Evolutionary conservation across 2,888 invertebrate species (phyloP).

Genomic region (Margaritifera margaritifera): DNA sequence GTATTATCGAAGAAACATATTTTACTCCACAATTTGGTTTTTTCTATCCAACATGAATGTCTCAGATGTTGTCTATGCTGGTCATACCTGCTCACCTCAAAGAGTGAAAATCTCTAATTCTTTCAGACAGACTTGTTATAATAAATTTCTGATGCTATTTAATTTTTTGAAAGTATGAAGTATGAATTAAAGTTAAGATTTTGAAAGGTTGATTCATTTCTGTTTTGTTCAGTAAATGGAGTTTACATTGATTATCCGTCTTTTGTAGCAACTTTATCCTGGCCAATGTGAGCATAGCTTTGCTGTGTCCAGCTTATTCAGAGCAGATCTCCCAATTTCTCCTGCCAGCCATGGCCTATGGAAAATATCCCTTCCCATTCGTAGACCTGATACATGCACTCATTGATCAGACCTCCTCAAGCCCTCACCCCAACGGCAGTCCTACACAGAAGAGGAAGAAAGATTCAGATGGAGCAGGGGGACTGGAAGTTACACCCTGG

Average conservation of each 20-base stretch:
- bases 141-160: not conserved
- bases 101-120: too few species aligned
- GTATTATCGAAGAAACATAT: too few species aligned
- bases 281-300: slow-evolving; percentile 49
- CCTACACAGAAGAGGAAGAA: slow-evolving; percentile 19
- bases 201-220: not conserved
- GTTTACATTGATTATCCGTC: not conserved
- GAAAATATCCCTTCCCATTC: slow-evolving; percentile 67
- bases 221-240: not conserved
- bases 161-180: not conserved
- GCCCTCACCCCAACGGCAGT: slow-evolving; percentile 22
- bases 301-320: slow-evolving; percentile 66
- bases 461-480: slow-evolving; percentile 11
- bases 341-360: slow-evolving; percentile 68
- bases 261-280: slow-evolving; percentile 50
- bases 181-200: not conserved
- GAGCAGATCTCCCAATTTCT: slow-evolving; percentile 70
- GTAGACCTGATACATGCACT: slow-evolving; percentile 65
- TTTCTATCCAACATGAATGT: too few species aligned
- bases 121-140: too few species aligned
- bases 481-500: slow-evolving; percentile 76
- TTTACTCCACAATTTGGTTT: too few species aligned
- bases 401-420: slow-evolving; percentile 41
- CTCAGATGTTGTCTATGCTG: too few species aligned
- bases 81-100: too few species aligned